Evolutionary conservation across 23 tunicate species (phyloP).

Genomic region (Phallusia fumigata): DNA sequence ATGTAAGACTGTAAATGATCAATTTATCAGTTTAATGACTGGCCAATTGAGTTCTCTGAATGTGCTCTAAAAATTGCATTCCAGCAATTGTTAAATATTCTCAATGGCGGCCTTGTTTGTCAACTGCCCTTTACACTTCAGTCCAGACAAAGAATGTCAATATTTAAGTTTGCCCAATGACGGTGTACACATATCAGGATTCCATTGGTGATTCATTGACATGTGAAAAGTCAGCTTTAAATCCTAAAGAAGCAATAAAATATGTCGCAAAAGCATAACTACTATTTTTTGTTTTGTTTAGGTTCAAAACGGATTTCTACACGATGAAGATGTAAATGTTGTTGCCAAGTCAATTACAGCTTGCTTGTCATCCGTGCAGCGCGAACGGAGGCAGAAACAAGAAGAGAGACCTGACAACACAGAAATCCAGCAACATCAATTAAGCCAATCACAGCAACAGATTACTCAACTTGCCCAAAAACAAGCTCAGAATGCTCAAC

Average conservation of each 20-base stretch:
- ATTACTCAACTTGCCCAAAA: slow-evolving; percentile 5
- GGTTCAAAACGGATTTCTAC: slow-evolving; percentile 92
- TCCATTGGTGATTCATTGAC: not conserved
- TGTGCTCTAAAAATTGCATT: too few relatives aligned
- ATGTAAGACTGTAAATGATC: too few relatives aligned
- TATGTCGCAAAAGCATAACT: not conserved
- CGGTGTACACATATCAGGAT: not conserved
- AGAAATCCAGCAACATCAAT: slow-evolving; percentile 15
- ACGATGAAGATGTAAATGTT: slow-evolving; percentile 77
- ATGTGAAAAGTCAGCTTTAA: not conserved
- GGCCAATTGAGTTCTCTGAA: too few relatives aligned
- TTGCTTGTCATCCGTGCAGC: slow-evolving; percentile 59
- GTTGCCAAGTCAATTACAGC: slow-evolving; percentile 85
- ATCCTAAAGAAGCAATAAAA: not conserved
- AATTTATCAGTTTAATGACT: too few relatives aligned
- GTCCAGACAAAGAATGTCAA: slow-evolving; percentile 3
- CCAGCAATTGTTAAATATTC: too few relatives aligned
- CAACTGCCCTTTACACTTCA: not conserved
- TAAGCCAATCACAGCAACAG: slow-evolving; percentile 16
- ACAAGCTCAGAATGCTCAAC: slow-evolving; percentile 12
- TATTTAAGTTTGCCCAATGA: not conserved
- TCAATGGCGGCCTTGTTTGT: not conserved
- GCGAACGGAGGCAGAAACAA: slow-evolving; percentile 53
- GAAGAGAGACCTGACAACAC: slow-evolving; percentile 50
- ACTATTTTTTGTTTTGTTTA: slow-evolving; percentile 11